Base-by-base conservation (phyloP, 1,140 invertebrate genomes). In the Mamestra configurata region DNA sequence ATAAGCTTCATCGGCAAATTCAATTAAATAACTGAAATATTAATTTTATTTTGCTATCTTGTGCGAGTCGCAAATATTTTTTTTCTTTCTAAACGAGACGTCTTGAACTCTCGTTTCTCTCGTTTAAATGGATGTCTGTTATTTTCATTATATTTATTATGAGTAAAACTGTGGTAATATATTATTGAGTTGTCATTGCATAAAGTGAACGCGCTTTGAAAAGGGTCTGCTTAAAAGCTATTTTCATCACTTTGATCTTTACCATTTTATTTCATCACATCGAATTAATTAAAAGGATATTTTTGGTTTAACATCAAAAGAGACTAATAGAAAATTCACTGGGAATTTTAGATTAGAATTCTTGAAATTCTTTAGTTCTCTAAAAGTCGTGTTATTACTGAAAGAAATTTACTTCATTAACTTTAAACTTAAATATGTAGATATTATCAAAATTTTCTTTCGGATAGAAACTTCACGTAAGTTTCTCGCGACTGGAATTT, bases 231-330 rank as follows among this genome's bases (percentile, higher is more conserved):
- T n/a, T n/a, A 49, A n/a, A 40, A 64, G 37, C 18, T 15, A 46
- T 68, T 68, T 68, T 68, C n/a, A 66, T 68, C 40, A 1, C 64
- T 68, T 68, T 68, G 64, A 68, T 46, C 64, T 37, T 4, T 7
- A 22, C 37, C 11, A 46, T 46, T 46, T 24, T 24, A 27, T 49
- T 46, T 24, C 11, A 66, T 22, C 37, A 24, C 40, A 27, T 68
- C 5, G 20, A 49, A 68, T 68, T 68, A 24, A 68, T 68, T 46
- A 68, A 46, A 68, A 46, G 6, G 13, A 22, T 27, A 46, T 46
- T 46, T 68, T 46, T 27, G 40, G 40, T 68, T n/a, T 68, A 15
- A 61, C 31, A 8, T 31, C 53, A 40, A 40, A 64, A 64, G 31
- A 64, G 59, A 40, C 7, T 37, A 64, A 64, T 64, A 20, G n/a